Evolutionary conservation across 2,113 vertebrate species (phyloP).

Genomic region (Cebus imitator): DNA sequence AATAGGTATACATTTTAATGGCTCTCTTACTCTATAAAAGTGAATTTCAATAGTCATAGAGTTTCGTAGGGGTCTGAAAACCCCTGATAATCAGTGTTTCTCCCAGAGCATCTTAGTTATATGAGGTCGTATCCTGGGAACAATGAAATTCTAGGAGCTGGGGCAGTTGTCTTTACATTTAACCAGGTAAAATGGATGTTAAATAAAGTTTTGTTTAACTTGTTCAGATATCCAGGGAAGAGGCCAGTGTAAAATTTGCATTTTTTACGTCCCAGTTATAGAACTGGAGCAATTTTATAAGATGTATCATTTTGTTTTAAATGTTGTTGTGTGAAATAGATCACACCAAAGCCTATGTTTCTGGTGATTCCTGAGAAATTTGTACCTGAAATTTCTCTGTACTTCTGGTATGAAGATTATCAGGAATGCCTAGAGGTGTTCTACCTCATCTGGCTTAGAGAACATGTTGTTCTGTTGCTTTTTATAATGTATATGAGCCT

Average conservation of each 20-base stretch:
- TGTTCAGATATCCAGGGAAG: conserved; percentile 8
- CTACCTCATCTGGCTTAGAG: not conserved
- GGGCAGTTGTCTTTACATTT: conserved; percentile 38
- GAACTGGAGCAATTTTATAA: not conserved
- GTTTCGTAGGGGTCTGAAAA: not conserved
- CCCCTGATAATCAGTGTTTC: not conserved
- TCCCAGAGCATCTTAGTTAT: not conserved
- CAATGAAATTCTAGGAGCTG: not conserved
- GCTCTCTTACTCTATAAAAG: not conserved
- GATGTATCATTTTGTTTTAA: not conserved
- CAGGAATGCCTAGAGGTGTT: not conserved
- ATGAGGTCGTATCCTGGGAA: not conserved
- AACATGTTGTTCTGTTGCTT: not conserved
- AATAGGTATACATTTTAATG: not conserved
- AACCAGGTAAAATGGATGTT: conserved; percentile 9
- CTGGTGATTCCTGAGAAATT: not conserved
- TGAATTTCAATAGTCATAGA: not conserved
- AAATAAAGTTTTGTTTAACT: conserved; percentile 40
- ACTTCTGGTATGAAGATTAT: not conserved
- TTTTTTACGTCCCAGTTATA: not conserved
- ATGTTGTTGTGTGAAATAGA: not conserved
- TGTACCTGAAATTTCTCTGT: not conserved
- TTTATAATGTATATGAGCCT: not conserved
- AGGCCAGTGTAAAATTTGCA: not conserved
- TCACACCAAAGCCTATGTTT: not conserved